phyloP scores from a whole-genome alignment of 2,797 vertebrate genomes.

The Sparus aurata region DNA sequence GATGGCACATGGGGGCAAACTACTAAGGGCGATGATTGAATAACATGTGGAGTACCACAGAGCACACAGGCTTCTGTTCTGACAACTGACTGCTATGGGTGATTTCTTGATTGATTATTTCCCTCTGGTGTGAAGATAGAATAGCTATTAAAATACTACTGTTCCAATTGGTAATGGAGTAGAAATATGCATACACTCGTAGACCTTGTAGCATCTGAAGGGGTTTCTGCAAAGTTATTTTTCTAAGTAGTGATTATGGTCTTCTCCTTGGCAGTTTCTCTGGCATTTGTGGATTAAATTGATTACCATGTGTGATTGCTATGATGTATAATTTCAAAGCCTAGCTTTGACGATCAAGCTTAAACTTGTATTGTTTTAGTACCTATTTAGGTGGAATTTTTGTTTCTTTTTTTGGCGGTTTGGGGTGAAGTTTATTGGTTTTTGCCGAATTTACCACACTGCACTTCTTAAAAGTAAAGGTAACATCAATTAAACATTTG shows the following conservation, averaged over 20 bases:
- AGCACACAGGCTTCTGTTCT: slow-evolving; percentile 25
- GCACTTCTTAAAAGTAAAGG: not conserved
- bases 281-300: not conserved
- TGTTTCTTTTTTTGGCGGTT: not conserved
- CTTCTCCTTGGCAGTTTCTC: not conserved
- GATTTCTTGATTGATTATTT: slow-evolving; percentile 9
- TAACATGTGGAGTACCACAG: not conserved
- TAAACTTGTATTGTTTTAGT: not conserved
- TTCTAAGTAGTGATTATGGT: not conserved
- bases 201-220: not conserved
- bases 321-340: too few relatives aligned
- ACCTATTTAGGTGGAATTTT: not conserved
- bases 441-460: not conserved
- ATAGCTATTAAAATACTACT: not conserved
- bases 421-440: not conserved
- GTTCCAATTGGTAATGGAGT: not conserved
- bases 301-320: not conserved
- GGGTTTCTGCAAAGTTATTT: not conserved
- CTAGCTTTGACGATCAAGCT: not conserved
- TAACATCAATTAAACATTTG: not conserved
- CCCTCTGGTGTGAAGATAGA: not conserved
- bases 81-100: not conserved
- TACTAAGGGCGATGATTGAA: not conserved
- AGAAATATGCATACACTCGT: not conserved
- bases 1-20: not conserved